phyloP scores from a whole-genome alignment of 2,888 invertebrate genomes.

The Caenorhabditis sp. region DNA sequence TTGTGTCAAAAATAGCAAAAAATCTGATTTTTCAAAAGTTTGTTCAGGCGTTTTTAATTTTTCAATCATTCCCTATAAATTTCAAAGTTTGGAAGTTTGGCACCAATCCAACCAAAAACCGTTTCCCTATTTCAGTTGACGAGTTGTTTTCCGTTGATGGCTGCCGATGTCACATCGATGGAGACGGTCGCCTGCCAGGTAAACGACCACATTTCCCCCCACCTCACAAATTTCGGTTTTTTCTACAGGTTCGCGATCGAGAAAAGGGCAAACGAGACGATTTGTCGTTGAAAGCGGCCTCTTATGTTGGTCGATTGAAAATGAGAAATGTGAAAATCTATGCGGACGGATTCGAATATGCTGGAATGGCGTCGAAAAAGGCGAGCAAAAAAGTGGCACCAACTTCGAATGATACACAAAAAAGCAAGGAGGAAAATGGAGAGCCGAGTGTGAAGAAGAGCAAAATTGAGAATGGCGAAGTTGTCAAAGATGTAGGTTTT shows the following conservation, averaged over 20 bases:
- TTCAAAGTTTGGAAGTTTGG: too few species aligned
- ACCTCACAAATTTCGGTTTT: not conserved
- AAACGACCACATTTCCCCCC: too few species aligned
- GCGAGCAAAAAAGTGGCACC: not conserved
- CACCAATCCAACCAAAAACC: too few species aligned
- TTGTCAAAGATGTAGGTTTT: constrained; percentile 26
- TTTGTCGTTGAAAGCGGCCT: constrained; percentile 61
- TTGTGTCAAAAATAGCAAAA: too few species aligned
- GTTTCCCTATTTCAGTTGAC: too few species aligned
- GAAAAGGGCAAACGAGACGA: constrained; percentile 66
- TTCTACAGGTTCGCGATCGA: constrained; percentile 52
- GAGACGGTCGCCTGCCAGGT: too few species aligned
- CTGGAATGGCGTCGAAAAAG: constrained; percentile 9
- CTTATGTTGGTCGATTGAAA: constrained; percentile 59
- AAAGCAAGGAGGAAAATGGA: constrained; percentile 12
- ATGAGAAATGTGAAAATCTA: constrained; percentile 43
- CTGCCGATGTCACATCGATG: constrained; percentile 7
- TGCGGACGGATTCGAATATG: constrained; percentile 12
- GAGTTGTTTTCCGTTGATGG: constrained; percentile 22
- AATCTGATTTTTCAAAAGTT: too few species aligned
- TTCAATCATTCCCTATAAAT: too few species aligned
- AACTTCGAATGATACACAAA: constrained; percentile 12
- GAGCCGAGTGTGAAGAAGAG: not conserved
- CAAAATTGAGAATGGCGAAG: constrained; percentile 6
- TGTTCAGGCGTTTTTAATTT: too few species aligned